These are phyloP conservation scores for Brachionus paranguensis DNA, from an alignment of 1,140 invertebrate species.

Conservation along the genomic window DNA sequence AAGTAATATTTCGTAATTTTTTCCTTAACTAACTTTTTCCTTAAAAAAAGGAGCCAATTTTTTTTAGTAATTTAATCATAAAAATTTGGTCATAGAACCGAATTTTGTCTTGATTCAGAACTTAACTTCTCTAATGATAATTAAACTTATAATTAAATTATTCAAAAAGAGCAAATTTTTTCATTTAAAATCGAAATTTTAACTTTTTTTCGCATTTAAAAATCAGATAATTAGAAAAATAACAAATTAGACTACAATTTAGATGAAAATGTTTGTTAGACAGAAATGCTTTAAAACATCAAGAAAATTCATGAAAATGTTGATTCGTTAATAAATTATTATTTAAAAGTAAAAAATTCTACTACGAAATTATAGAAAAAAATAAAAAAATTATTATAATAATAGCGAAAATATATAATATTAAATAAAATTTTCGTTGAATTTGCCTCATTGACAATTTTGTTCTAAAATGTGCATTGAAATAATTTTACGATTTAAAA, in stretches of 20 bases:
- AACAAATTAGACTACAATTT: background rate
- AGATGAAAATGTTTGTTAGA: too few species aligned
- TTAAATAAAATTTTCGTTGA: background rate
- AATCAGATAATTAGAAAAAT: background rate
- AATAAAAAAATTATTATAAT: background rate
- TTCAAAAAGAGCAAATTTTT: background rate
- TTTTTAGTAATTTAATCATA: too few species aligned
- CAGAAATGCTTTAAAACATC: background rate
- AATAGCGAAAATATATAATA: background rate
- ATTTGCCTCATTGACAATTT: background rate
- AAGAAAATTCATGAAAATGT: background rate
- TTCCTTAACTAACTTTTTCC: too few species aligned
- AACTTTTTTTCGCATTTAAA: background rate
- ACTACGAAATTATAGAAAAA: background rate
- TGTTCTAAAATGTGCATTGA: background rate
- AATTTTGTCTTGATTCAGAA: too few species aligned
- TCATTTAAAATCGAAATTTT: background rate
- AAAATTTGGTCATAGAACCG: too few species aligned
- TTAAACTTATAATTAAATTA: background rate
- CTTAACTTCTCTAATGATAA: background rate
- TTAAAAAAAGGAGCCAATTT: background rate
- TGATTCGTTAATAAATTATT: background rate
- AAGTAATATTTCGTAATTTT: background rate
- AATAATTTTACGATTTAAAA: background rate
- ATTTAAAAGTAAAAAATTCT: background rate